Conservation (phyloP, 2,888 invertebrate species). For the Rhyacophila evoluta region DNA sequence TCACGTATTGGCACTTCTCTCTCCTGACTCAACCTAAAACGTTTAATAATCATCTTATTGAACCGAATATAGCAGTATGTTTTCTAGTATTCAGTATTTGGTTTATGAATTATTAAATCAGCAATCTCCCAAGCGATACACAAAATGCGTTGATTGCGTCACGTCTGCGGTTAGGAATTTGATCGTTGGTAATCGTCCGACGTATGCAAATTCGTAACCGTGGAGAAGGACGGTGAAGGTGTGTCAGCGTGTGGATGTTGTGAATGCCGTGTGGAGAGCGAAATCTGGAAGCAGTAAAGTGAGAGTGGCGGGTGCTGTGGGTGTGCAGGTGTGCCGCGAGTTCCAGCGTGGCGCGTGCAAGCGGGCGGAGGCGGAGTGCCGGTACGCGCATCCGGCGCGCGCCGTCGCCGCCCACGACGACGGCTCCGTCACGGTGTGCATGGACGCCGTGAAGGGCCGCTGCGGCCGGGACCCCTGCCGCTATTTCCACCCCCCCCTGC, state of each 20-base stretch:
- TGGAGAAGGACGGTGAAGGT: slow-evolving; percentile 33
- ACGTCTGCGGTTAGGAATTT: background rate
- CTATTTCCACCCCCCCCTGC: slow-evolving; percentile 99
- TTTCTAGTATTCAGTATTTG: background rate
- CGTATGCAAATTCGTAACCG: background rate
- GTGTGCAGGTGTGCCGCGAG: slow-evolving; percentile 95
- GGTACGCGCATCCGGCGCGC: slow-evolving; percentile 98
- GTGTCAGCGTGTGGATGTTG: slow-evolving; percentile 55
- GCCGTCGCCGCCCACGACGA: slow-evolving; percentile 96
- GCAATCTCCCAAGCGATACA: background rate
- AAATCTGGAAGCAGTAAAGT: slow-evolving; percentile 20
- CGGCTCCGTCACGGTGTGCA: slow-evolving; percentile 99
- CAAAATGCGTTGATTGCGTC: background rate
- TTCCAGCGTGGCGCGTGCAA: slow-evolving; percentile 99
- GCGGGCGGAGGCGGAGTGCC: slow-evolving; percentile 97
- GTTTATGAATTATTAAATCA: too few species aligned
- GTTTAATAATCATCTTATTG: too few species aligned
- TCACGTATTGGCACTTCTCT: too few species aligned
- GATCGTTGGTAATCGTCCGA: background rate
- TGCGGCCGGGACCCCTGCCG: slow-evolving; percentile 99
- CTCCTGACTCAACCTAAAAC: too few species aligned
- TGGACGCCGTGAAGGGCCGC: slow-evolving; percentile 99
- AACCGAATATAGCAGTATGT: background rate
- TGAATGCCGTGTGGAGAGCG: slow-evolving; percentile 33
- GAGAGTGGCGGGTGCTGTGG: slow-evolving; percentile 59